Conservation (phyloP, 2,888 invertebrate genomes). For the Quadroppia sp. region DNA sequence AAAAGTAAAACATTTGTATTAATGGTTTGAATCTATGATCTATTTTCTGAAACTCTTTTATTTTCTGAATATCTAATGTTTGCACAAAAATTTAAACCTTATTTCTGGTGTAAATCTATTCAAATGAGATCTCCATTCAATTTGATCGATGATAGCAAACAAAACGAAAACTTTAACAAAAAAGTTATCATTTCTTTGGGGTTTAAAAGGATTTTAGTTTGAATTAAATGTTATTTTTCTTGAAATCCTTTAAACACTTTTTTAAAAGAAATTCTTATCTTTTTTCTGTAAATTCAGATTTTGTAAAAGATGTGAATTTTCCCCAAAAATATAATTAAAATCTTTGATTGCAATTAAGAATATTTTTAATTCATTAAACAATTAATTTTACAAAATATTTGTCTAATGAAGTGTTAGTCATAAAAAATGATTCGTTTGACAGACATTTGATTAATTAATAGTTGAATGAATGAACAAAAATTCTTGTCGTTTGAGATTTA, state of each 20-base stretch:
- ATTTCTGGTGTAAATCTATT: slow-evolving; percentile 3
- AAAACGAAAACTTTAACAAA: not conserved
- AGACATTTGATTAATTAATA: slow-evolving; percentile 12
- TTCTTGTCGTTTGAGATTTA: not conserved
- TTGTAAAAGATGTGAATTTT: too few relatives aligned
- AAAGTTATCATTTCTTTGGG: not conserved
- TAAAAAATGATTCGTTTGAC: too few relatives aligned
- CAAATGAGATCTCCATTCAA: slow-evolving; percentile 3
- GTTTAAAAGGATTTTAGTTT: not conserved
- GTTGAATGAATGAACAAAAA: not conserved
- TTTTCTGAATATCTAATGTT: not conserved
- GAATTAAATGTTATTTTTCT: not conserved
- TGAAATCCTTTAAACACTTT: not conserved
- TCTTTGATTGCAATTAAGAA: too few relatives aligned
- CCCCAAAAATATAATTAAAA: too few relatives aligned
- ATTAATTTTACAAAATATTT: not conserved
- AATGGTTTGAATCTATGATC: too few relatives aligned
- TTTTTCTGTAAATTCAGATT: not conserved
- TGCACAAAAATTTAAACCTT: not conserved
- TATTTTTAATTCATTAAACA: not conserved
- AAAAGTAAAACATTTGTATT: too few relatives aligned
- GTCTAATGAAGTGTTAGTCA: slow-evolving; percentile 1
- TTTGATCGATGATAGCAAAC: slow-evolving; percentile 8
- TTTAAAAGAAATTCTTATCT: not conserved
- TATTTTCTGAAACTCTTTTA: too few relatives aligned